Base-by-base conservation (phyloP, 2,797 vertebrate genomes). In the Gadopsis marmoratus region DNA sequence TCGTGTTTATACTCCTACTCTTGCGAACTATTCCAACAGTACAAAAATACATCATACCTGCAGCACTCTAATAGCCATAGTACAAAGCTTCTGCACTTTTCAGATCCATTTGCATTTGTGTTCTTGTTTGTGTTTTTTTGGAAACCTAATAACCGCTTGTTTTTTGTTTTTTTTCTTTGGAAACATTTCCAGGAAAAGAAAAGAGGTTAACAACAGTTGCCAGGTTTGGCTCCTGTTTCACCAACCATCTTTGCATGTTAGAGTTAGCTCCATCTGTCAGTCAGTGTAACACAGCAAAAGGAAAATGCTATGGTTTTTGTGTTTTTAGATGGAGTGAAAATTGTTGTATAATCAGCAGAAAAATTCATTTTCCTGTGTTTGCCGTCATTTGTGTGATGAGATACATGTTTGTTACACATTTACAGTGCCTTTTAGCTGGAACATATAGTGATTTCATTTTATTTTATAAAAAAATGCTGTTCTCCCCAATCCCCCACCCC, bases 361-460 rank as follows among this genome's bases (percentile, higher is more conserved):
- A 5, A 63, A 69, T 73, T 73, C 37, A 39, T 17, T 63, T 69
- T 9, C 33, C 47, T 50, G 2, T 59, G 45, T 83, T 80, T 58
- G 29, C n/a, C 76, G 53, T 45, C 48, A 72, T 75, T 83, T 67
- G 35, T 74, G 26, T 8, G 19, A 56, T 0, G 9, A 70, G 72
- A 50, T 74, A 69, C 64, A 21, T 74, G 64, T 68, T 61, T 76
- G 63, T 63, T 65, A 70, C 59, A 80, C 74, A 65, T 81, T 56
- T 75, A 29, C 58, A 67, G 23, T 0, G 23, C 48, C 64, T 79
- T 79, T 61, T 50, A 76, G 29, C 68, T 64, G 35, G 58, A 71
- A 26, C 85, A 85, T 77, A 82, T 74, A 70, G 71, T 35, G 3
- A 53, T 59, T 65, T 53, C 7, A 67, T 56, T 33, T 37, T 48